Evolutionary conservation across 35 echinoderm and acorn worm genomes (phyloP).

Genomic region (Lytechinus variegatus): DNA sequence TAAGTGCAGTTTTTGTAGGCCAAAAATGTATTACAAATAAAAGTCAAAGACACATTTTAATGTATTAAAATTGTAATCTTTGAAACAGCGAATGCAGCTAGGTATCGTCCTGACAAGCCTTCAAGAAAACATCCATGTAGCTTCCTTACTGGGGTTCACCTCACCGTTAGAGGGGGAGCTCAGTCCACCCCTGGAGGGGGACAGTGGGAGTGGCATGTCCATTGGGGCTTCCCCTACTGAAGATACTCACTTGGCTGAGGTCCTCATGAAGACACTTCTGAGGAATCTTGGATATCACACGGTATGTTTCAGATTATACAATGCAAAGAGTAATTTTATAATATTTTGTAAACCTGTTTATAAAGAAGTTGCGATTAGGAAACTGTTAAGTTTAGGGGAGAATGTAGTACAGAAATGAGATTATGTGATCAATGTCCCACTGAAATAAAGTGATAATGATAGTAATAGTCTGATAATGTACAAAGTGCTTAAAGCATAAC

Average conservation of each 20-base stretch:
- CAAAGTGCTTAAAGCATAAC: too few species aligned
- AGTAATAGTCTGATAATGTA: too few species aligned
- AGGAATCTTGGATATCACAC: conserved; percentile 97
- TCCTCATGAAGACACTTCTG: conserved; percentile 96
- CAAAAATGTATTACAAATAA: too few species aligned
- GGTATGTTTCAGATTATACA: conserved; percentile 48
- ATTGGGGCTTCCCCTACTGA: conserved; percentile 56
- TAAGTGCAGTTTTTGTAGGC: too few species aligned
- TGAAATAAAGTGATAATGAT: too few species aligned
- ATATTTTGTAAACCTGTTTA: not conserved
- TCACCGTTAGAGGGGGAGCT: conserved; percentile 82
- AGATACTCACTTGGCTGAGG: conserved; percentile 94
- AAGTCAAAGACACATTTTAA: too few species aligned
- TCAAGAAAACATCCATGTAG: conserved; percentile 95
- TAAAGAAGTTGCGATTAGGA: not conserved
- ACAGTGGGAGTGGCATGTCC: conserved; percentile 43
- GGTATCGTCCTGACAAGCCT: conserved; percentile 97
- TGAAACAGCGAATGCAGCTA: conserved; percentile 90
- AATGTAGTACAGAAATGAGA: not conserved
- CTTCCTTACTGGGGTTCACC: conserved; percentile 93
- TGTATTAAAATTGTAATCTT: too few species aligned
- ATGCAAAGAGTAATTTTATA: too few species aligned
- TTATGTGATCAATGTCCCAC: too few species aligned
- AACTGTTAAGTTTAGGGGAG: not conserved
- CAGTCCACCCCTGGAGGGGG: conserved; percentile 46